Conservation (phyloP, 2,888 invertebrate species). For the Melieria crassipennis region DNA sequence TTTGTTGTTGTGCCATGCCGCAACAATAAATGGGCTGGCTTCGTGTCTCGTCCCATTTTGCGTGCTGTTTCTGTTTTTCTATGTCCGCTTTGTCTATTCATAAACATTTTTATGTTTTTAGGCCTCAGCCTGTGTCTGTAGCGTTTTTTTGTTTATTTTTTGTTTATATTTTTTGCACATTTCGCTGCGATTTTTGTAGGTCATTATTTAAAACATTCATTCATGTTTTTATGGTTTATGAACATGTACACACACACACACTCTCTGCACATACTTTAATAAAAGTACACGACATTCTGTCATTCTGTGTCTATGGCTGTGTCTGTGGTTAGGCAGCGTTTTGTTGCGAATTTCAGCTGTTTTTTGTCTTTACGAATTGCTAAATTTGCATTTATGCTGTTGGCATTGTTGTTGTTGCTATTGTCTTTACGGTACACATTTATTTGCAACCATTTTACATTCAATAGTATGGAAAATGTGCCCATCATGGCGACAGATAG, state of each 20-base stretch:
- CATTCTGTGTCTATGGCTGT: no score
- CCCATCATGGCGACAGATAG: neutral
- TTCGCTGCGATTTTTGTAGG: slow-evolving; percentile 31
- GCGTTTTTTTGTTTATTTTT: neutral
- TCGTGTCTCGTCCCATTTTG: no score
- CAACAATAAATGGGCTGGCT: no score
- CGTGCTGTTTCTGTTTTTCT: no score
- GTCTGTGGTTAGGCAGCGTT: no score
- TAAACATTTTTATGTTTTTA: no score
- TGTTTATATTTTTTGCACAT: slow-evolving; percentile 3
- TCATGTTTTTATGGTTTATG: slow-evolving; percentile 31
- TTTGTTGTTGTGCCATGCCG: neutral
- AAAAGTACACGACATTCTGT: no score
- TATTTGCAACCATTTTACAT: slow-evolving; percentile 10
- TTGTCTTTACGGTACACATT: neutral
- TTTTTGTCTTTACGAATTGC: neutral
- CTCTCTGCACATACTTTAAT: no score
- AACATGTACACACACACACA: no score
- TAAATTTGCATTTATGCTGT: neutral
- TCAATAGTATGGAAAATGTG: slow-evolving; percentile 15
- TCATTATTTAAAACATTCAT: slow-evolving; percentile 30
- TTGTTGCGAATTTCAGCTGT: neutral
- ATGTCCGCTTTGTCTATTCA: no score
- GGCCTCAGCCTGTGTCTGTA: no score
- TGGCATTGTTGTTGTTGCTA: neutral